Base-by-base conservation (phyloP, 2,113 vertebrate species). In the Excalfactoria chinensis region DNA sequence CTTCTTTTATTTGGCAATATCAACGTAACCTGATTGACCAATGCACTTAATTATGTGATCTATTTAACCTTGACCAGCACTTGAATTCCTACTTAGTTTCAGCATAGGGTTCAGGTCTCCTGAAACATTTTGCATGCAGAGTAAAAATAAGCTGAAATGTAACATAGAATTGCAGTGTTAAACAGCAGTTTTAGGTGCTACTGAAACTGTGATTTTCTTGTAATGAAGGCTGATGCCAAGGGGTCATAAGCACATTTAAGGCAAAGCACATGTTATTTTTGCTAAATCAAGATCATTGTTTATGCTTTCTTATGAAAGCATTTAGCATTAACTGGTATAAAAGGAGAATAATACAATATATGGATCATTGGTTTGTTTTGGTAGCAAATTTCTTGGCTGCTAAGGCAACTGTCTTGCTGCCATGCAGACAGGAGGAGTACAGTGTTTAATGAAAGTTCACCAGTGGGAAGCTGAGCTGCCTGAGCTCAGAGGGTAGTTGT, bases 181-280 rank as follows among this genome's bases (percentile, higher is more conserved):
- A 82, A 70, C 2, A 1, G 51, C 66, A 2, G 0, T 49, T 84
- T 83, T 62, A 58, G 41, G 67, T 69, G 67, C n/a, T 77, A 32
- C 41, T 28, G 26, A 71, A 37, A 41, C 49, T 44, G 46, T 51
- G 59, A 67, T 89, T 75, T 76, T 88, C 56, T 30, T 77, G 66
- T 64, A 60, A 37, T 28, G 62, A 77, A 88, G 32, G 40, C 66
- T 88, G 72, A 93, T 88, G 14, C 60, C 4, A 59, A 74, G 2
- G 34, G 43, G 41, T 76, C 82, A 58, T 77, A 59, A 84, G 60
- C 26, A 37, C 10, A 18, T 53, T 91, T 80, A 91, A 95, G 85
- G 26, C 40, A 89, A 88, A 93, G 35, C 91, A 88, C 87, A 68
- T 90, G 76, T 71, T 88, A 68, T 84, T 93, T 93, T 95, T 93